Conservation (phyloP, 1,140 invertebrate genomes). For the Chelonus insularis region DNA sequence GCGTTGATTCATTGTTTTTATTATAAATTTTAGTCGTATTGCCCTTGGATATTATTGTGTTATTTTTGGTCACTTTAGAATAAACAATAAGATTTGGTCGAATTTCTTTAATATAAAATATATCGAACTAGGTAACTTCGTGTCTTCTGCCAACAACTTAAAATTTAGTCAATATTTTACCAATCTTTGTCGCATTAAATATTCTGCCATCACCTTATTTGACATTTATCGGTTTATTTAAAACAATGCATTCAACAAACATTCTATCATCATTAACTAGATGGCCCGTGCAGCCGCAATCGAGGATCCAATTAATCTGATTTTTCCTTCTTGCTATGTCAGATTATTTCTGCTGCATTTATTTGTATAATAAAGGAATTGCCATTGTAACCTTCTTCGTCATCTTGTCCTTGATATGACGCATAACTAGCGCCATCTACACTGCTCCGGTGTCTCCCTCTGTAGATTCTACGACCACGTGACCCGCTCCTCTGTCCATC, state of each 20-base stretch:
- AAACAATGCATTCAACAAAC: not conserved
- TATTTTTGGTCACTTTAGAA: slow-evolving; percentile 27
- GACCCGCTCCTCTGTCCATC: not conserved
- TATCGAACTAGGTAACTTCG: slow-evolving; percentile 22
- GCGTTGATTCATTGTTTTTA: slow-evolving; percentile 16
- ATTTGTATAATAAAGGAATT: slow-evolving; percentile 23
- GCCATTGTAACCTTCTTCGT: not conserved
- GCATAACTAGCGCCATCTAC: slow-evolving; percentile 19
- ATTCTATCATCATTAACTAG: not conserved
- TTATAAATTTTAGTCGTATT: slow-evolving; percentile 26
- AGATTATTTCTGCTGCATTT: not conserved
- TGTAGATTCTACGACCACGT: slow-evolving; percentile 7
- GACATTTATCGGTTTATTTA: slow-evolving; percentile 18
- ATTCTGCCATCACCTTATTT: slow-evolving; percentile 36
- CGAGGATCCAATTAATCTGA: too few species aligned
- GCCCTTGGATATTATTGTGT: slow-evolving; percentile 25
- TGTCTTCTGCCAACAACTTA: slow-evolving; percentile 22
- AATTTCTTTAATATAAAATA: slow-evolving; percentile 31
- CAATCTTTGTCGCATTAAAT: slow-evolving; percentile 33
- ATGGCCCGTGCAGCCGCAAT: not conserved
- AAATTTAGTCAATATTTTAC: slow-evolving; percentile 29
- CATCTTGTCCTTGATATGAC: not conserved
- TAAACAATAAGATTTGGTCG: slow-evolving; percentile 31
- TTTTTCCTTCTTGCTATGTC: too few species aligned
- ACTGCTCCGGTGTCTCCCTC: not conserved